Evolutionary conservation across 2,888 invertebrate genomes (phyloP).

Genomic region (Spilosoma lubricipeda): DNA sequence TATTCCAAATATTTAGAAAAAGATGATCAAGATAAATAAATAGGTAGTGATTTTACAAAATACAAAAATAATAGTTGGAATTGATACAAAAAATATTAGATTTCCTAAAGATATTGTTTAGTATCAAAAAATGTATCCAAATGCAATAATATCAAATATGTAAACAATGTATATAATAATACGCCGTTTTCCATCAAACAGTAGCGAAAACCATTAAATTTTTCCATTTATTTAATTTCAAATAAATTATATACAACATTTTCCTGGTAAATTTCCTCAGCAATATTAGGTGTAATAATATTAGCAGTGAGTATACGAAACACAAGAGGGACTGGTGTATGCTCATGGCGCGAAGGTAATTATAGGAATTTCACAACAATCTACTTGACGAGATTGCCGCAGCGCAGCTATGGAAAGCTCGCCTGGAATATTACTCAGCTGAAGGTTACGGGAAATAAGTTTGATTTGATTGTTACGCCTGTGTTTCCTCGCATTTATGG

Average conservation of each 20-base stretch:
- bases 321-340: not conserved
- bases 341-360: conserved; percentile 23
- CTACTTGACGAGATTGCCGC: conserved; percentile 18
- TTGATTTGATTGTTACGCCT: not conserved
- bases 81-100: not conserved
- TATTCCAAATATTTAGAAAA: not conserved
- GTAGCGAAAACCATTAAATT: not conserved
- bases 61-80: not conserved
- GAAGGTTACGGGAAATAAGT: not conserved
- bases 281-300: not conserved
- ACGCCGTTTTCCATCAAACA: not conserved
- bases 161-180: not conserved
- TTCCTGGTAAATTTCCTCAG: conserved; percentile 27
- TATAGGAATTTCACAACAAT: conserved; percentile 40
- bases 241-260: not conserved
- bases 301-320: conserved; percentile 1
- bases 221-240: not conserved
- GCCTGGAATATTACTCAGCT: conserved; percentile 4
- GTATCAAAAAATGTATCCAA: too few relatives aligned
- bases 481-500: not conserved
- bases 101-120: not conserved
- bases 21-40: not conserved
- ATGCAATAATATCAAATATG: too few relatives aligned
- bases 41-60: not conserved
- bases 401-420: conserved; percentile 1